Conservation (phyloP, 2,113 vertebrate species). For the Rousettus leschenaultii region DNA sequence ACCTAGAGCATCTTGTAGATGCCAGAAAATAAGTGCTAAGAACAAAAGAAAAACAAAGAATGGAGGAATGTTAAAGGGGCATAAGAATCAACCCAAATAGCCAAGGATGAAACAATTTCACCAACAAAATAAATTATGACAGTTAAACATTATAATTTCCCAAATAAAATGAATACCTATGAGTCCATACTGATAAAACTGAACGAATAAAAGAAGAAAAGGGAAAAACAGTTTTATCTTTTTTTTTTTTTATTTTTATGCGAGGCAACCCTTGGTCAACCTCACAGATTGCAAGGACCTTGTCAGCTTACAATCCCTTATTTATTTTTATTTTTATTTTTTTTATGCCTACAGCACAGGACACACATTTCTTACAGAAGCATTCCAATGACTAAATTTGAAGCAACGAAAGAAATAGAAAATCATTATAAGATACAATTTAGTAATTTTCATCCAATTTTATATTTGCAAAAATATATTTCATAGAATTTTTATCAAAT, state of each 20-base stretch:
- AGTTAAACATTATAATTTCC: background rate
- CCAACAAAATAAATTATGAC: background rate
- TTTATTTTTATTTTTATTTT: no score
- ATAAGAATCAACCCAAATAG: background rate
- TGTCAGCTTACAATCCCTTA: no score
- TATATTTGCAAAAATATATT: background rate
- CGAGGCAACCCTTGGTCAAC: no score
- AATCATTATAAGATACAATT: background rate
- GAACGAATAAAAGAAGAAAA: background rate
- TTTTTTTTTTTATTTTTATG: no score
- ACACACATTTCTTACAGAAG: background rate
- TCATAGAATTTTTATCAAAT: background rate
- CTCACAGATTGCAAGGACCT: no score
- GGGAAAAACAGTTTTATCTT: no score
- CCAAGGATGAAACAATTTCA: background rate
- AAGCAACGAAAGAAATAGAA: background rate
- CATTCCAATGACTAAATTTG: background rate
- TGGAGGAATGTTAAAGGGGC: background rate
- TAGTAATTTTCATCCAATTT: background rate
- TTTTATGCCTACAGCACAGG: no score
- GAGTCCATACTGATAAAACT: background rate
- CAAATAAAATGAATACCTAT: background rate
- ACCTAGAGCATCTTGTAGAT: background rate
- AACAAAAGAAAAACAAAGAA: background rate
- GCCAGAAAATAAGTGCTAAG: background rate